Conservation (phyloP, 2,888 invertebrate genomes). For the Drosophila borealis region DNA sequence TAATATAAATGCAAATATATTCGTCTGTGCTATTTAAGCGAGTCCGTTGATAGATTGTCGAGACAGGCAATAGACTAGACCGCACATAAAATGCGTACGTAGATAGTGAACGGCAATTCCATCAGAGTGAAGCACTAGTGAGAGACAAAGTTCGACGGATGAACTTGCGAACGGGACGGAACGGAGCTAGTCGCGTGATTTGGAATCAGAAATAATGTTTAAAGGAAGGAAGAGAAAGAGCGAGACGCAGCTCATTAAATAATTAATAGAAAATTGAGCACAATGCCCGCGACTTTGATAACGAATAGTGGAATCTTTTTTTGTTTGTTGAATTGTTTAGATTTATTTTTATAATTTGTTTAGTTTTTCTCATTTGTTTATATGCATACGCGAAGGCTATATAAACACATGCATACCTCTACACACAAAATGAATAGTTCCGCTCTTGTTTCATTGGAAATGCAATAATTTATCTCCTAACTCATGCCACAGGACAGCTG, state of each 20-base stretch:
- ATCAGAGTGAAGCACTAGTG: neutral
- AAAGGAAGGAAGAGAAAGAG: neutral
- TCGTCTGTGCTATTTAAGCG: conserved; percentile 23
- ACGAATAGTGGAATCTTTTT: neutral
- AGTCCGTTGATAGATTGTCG: conserved; percentile 59
- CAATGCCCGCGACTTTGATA: conserved; percentile 30
- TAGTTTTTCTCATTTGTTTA: conserved; percentile 16
- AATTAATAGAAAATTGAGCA: conserved; percentile 15
- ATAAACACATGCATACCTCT: neutral
- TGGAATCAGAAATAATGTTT: neutral
- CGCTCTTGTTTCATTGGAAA: conserved; percentile 27
- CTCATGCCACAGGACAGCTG: conserved; percentile 41
- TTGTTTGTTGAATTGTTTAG: neutral
- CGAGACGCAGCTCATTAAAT: neutral
- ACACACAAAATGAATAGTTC: conserved; percentile 1
- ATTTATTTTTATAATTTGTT: conserved; percentile 2
- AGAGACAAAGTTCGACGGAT: conserved; percentile 1
- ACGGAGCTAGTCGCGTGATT: conserved; percentile 24
- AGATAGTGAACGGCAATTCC: conserved; percentile 23
- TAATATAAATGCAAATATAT: conserved; percentile 51
- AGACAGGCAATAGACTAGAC: conserved; percentile 31
- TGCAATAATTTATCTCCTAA: conserved; percentile 27
- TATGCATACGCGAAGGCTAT: neutral
- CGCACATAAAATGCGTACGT: conserved; percentile 3
- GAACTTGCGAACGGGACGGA: conserved; percentile 7